A percentile compares a stretch with the other conserved stretches of the same genome.
Conservation (phyloP, 1,140 invertebrate species). For the Drosophila varians region DNA sequence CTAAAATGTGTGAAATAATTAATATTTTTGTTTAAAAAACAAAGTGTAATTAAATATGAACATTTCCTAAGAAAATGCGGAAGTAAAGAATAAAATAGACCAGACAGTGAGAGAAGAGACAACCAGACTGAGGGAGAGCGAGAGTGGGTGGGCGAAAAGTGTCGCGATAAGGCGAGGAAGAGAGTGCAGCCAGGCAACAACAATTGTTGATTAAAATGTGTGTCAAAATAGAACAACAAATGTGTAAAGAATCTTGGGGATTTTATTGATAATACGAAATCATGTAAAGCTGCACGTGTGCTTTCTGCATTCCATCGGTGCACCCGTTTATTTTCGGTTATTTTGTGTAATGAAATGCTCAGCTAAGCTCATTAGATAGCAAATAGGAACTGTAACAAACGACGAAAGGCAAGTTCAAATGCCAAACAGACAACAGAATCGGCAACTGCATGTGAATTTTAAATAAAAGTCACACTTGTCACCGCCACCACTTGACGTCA, state of each 20-base stretch:
- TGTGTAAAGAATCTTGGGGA: conserved; percentile 11
- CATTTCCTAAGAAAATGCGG: conserved; percentile 29
- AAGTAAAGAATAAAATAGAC: conserved; percentile 23
- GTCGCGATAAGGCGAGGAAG: not conserved
- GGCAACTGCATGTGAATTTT: conserved; percentile 42
- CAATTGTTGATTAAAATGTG: conserved; percentile 65
- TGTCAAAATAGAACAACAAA: conserved; percentile 53
- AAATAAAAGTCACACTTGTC: conserved; percentile 43
- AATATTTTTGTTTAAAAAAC: not conserved
- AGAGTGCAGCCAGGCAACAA: conserved; percentile 12
- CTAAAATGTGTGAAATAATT: not conserved
- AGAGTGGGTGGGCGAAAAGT: conserved; percentile 2
- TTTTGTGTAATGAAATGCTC: not conserved
- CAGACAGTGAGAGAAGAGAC: conserved; percentile 16
- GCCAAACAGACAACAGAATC: conserved; percentile 24
- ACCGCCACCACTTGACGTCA: conserved; percentile 8
- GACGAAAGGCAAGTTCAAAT: conserved; percentile 5
- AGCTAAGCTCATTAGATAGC: conserved; percentile 14
- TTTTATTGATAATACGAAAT: conserved; percentile 25
- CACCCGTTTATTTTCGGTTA: conserved; percentile 23
- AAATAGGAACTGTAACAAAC: conserved; percentile 2
- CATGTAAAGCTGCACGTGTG: conserved; percentile 30
- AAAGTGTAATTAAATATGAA: not conserved
- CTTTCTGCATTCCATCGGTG: not conserved
- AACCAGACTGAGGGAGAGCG: not conserved